Evolutionary conservation across 2,888 invertebrate species (phyloP).

Genomic region (Drosophila antonietae): DNA sequence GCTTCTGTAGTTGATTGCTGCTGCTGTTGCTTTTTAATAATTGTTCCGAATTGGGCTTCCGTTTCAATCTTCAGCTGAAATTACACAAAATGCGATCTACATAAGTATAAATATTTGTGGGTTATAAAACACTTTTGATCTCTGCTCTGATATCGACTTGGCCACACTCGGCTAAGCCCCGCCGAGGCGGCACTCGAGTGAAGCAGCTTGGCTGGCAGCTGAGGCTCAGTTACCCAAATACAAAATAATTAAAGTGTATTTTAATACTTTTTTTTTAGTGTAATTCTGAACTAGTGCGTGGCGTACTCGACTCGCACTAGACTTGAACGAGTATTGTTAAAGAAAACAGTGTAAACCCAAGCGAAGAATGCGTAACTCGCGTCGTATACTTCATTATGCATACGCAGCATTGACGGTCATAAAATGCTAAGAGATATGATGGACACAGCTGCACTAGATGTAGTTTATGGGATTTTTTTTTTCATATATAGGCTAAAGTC

Average conservation of each 20-base stretch:
- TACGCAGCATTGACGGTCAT: slow-evolving; percentile 1
- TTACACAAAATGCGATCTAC: slow-evolving; percentile 1
- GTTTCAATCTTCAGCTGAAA: slow-evolving; percentile 21
- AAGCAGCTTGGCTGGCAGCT: background rate
- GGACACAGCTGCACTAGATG: background rate
- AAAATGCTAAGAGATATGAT: background rate
- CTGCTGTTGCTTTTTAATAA: background rate
- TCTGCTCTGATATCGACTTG: slow-evolving; percentile 17
- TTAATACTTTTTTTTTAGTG: slow-evolving; percentile 11
- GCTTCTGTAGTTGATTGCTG: slow-evolving; percentile 7
- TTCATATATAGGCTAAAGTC: background rate
- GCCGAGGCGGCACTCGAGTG: background rate
- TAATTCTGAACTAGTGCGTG: slow-evolving; percentile 38
- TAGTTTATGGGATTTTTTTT: background rate
- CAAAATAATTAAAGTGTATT: slow-evolving; percentile 17
- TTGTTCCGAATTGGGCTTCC: slow-evolving; percentile 2
- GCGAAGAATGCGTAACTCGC: background rate
- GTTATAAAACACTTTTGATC: slow-evolving; percentile 8
- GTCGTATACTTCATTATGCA: slow-evolving; percentile 14
- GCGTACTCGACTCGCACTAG: slow-evolving; percentile 14
- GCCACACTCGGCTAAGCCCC: slow-evolving; percentile 22
- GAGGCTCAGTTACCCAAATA: background rate
- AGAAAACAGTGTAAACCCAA: background rate
- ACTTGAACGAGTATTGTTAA: background rate
- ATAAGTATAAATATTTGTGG: slow-evolving; percentile 1